These are phyloP conservation scores for Drosophila picticornis DNA, from an alignment of 2,888 invertebrate species.

Conservation along the genomic window DNA sequence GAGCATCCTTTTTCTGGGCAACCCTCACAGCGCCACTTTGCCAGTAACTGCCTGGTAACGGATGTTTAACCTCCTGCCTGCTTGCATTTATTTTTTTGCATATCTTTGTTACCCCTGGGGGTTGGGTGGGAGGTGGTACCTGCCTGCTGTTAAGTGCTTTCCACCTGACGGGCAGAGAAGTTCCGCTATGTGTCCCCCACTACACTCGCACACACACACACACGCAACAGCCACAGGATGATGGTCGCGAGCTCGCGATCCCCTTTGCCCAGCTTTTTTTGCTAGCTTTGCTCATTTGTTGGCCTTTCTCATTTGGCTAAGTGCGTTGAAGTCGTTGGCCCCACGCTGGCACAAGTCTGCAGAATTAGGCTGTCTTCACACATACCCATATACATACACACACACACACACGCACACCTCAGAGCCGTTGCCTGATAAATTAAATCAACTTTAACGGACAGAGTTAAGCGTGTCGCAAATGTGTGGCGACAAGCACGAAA, in stretches of 20 bases:
- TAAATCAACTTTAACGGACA: constrained; percentile 52
- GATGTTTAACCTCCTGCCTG: constrained; percentile 49
- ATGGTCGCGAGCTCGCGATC: constrained; percentile 27
- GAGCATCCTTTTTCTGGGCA: constrained; percentile 36
- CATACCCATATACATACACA: background rate
- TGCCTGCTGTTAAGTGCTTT: constrained; percentile 66
- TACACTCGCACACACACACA: constrained; percentile 13
- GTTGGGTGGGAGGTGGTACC: constrained; percentile 3
- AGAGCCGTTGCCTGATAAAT: constrained; percentile 54
- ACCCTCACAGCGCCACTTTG: constrained; percentile 55
- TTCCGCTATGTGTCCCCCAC: constrained; percentile 20
- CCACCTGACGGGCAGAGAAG: constrained; percentile 68
- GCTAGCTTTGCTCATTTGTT: constrained; percentile 74
- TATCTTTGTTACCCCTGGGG: constrained; percentile 32
- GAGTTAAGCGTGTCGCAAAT: constrained; percentile 37
- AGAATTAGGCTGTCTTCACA: constrained; percentile 66
- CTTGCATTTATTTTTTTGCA: constrained; percentile 35
- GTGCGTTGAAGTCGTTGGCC: constrained; percentile 79
- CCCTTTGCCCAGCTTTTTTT: constrained; percentile 10
- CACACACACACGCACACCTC: background rate
- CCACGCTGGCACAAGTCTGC: constrained; percentile 34
- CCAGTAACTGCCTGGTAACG: constrained; percentile 42
- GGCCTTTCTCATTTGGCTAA: constrained; percentile 80
- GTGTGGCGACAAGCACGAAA: constrained; percentile 6
- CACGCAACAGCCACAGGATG: constrained; percentile 54